phyloP scores from a whole-genome alignment of 2,797 vertebrate species.

The Merluccius polli region DNA sequence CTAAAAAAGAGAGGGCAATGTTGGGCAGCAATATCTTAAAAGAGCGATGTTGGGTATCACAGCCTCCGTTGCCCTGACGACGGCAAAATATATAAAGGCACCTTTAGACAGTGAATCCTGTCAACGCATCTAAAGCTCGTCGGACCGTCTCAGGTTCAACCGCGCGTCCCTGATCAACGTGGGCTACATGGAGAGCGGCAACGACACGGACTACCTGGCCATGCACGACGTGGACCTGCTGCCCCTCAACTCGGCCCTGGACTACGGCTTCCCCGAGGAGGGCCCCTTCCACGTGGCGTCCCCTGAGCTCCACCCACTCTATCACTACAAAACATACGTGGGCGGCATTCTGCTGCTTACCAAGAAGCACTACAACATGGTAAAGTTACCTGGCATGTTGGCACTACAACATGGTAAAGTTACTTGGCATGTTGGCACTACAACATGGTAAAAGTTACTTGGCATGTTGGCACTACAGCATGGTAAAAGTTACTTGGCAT shows the following conservation, averaged over 20 bases:
- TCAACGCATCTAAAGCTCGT: neutral
- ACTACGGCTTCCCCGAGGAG: conserved; percentile 87
- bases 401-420: no score
- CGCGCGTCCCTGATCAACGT: conserved; percentile 93
- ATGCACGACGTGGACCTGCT: conserved; percentile 98
- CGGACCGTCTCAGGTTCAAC: conserved; percentile 80
- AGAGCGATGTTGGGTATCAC: neutral
- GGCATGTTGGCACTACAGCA: no score
- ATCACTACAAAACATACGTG: conserved; percentile 96
- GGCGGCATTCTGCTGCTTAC: conserved; percentile 95
- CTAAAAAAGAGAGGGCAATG: no score
- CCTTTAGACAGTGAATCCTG: neutral
- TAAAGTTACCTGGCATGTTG: neutral
- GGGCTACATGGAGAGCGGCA: conserved; percentile 89
- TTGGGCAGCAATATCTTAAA: no score
- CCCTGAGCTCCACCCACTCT: conserved; percentile 92
- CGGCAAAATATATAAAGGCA: neutral
- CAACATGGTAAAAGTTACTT: no score
- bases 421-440: no score
- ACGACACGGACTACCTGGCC: conserved; percentile 94
- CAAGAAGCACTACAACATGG: conserved; percentile 83
- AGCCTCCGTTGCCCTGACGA: neutral
- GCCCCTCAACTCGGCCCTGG: conserved; percentile 87
- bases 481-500: no score
- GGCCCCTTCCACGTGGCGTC: conserved; percentile 95